A percentile compares a stretch with the other conserved stretches of the same genome.
phyloP scores from a whole-genome alignment of 2,797 vertebrate species.

The Neopelma chrysocephalum region DNA sequence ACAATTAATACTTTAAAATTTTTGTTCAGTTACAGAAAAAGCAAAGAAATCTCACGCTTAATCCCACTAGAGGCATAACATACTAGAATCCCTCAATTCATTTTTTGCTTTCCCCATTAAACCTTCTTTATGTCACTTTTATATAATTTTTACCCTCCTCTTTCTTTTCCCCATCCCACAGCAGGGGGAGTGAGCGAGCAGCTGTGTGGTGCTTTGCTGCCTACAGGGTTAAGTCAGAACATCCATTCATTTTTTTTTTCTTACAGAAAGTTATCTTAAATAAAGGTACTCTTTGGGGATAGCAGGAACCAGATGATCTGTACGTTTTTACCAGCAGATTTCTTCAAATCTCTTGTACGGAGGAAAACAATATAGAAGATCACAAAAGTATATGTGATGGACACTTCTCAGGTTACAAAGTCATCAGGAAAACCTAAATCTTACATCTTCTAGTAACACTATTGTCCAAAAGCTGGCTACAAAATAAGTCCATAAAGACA shows the following conservation, averaged over 20 bases:
- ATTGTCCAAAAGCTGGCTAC: neutral
- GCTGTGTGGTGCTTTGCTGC: neutral
- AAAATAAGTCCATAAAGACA: neutral
- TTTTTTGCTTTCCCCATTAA: neutral
- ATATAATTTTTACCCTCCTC: neutral
- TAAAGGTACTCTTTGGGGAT: neutral
- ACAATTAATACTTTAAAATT: neutral
- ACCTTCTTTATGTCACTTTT: neutral
- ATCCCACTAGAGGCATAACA: neutral
- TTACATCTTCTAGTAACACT: neutral
- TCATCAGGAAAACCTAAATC: neutral
- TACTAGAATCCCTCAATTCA: neutral
- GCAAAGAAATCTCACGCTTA: neutral
- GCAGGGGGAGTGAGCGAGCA: fast-evolving
- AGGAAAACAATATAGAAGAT: neutral
- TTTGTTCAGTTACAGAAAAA: neutral
- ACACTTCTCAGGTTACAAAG: neutral
- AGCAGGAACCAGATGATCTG: neutral
- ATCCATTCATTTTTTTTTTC: neutral
- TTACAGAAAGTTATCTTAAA: neutral
- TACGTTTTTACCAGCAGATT: neutral
- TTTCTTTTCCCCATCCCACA: neutral
- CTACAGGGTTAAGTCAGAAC: neutral
- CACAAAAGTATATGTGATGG: neutral
- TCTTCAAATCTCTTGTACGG: neutral